Base-by-base conservation (phyloP, 2,797 vertebrate species). In the Gobionotothen gibberifrons region DNA sequence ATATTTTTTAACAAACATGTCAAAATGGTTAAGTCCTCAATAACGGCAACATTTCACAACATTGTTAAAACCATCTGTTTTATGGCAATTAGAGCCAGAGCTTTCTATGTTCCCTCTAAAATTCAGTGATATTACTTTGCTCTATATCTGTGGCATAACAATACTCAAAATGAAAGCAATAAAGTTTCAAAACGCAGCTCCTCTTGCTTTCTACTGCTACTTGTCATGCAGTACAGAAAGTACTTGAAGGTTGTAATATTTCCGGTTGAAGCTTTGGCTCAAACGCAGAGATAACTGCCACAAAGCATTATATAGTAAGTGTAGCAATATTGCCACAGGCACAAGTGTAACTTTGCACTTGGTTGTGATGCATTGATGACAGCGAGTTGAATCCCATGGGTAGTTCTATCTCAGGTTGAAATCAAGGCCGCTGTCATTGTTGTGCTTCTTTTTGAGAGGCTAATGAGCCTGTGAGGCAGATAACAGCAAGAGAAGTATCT, bases 291-390 rank as follows among this genome's bases (percentile, higher is more conserved):
- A 36, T 14, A 26, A 44, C 55, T 46, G 51, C 46, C 56, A 61
- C 47, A 68, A 42, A 76, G 72, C 55, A 60, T 79, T 49, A 62
- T 29, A 42, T 3, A 14, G 9, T 43, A n/a, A 22, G 51, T 49
- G 47, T 29, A 71, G n/a, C 15, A 14, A 53, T n/a, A 43, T 54
- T 56, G 75, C 67, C 69, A 40, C 12, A 51, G 69, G 72, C 78
- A 55, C 51, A 40, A 60, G 55, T 68, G 52, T 66, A 62, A 64
- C 57, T 66, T 76, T 74, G n/a, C 40, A 42, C 68, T 69, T 66
- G 44, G 48, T 59, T n/a, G 51, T 47, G 58, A 52, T 43, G 61
- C 46, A 48, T 76, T 65, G 60, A n/a, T 68, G 59, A 69, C 44
- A 63, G 63, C 4, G 21, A 55, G 42, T 22, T 32, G 36, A n/a